Evolutionary conservation across 2,113 vertebrate species (phyloP).

Genomic region (Erythrocercus mccallii): DNA sequence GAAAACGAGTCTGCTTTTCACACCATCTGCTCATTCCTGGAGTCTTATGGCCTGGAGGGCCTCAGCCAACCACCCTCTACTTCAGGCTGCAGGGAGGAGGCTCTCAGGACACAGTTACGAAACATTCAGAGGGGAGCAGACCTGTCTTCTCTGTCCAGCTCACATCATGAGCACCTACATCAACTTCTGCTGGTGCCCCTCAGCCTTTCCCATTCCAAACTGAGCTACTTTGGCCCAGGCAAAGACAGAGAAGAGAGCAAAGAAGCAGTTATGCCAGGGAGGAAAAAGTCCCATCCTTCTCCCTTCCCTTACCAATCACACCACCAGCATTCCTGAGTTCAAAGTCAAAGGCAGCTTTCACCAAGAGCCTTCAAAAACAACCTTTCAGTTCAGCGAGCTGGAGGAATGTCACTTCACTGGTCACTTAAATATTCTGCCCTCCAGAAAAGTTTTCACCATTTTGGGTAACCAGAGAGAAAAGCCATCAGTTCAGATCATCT

Average conservation of each 20-base stretch:
- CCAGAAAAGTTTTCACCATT: background rate
- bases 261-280: background rate
- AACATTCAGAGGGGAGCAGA: background rate
- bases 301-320: background rate
- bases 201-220: background rate
- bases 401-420: background rate
- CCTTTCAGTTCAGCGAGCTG: background rate
- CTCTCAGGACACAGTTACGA: background rate
- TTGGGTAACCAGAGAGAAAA: background rate
- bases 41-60: background rate
- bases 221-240: background rate
- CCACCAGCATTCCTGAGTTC: background rate
- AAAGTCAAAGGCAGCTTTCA: slow-evolving; percentile 30
- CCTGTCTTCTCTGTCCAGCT: background rate
- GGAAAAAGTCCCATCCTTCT: background rate
- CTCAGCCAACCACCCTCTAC: background rate
- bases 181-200: background rate
- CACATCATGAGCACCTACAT: background rate
- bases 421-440: background rate
- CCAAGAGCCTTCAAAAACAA: background rate
- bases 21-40: background rate
- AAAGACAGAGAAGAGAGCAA: background rate
- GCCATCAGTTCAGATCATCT: background rate
- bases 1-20: background rate
- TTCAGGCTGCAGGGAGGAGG: background rate